Evolutionary conservation across 2,113 vertebrate genomes (phyloP), one percentile per base, ranked within the genome.

Genomic region (Rhinoptilus africanus): DNA sequence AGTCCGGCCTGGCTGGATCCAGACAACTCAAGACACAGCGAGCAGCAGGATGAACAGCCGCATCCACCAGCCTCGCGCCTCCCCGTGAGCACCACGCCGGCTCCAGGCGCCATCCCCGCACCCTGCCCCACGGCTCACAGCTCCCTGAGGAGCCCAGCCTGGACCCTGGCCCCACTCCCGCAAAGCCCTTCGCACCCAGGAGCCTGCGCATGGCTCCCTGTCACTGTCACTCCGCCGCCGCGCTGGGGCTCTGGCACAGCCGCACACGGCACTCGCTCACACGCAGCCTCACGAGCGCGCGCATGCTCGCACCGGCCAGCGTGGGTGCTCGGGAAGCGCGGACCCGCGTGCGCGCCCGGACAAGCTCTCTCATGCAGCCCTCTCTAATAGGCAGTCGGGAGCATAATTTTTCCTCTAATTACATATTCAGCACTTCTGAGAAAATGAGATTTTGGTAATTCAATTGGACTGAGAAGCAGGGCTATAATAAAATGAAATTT

Each of bases 371-470:
- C 96, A 87, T 28, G 11, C 59, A 97, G 91, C 77, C 95, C 62
- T 94, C 96, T 97, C 98, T 98, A 97, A 98, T 90, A 98, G 98
- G 97, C 98, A 98, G 98, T 96, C 96, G 93, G 98, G 94, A 98
- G 98, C 97, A 97, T 96, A 92, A 97, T 98, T 98, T 98, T 97
- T 97, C 97, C 98, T 98, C 98, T 99, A 98, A 99, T 99, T 98
- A 99, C 98, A 97, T 98, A 98, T 98, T 98, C 98, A 98, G 98
- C 98, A 99, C 98, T 99, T 99, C 98, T 98, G 98, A 98, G 98
- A 98, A 99, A 99, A 99, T 99, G 95, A 98, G 98, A 99, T 99
- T 99, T 98, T 98, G 98, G 99, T 99, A 99, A 99, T 99, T 99
- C 98, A 99, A 99, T 99, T 98, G 97, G 98, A 98, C 98, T 97